These are phyloP conservation scores for Neoascia interrupta DNA, from an alignment of 2,888 invertebrate species.

Conservation along the genomic window DNA sequence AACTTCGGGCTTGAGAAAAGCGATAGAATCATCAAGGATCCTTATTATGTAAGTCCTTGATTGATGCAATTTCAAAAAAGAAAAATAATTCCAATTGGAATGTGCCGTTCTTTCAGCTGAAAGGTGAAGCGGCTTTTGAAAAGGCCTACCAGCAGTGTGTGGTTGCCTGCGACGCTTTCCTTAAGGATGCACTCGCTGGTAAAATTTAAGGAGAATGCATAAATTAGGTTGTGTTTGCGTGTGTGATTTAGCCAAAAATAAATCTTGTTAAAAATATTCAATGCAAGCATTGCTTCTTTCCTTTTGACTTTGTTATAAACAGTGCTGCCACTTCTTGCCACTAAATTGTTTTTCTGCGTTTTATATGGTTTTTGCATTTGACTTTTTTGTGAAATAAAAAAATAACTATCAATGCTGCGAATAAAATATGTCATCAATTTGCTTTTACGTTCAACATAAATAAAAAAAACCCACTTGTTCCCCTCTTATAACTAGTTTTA, in stretches of 20 bases:
- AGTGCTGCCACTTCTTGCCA: too few species aligned
- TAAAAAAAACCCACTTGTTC: too few species aligned
- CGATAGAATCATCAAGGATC: conserved; percentile 91
- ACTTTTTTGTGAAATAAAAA: not conserved
- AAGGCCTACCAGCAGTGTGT: conserved; percentile 88
- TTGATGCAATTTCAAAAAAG: not conserved
- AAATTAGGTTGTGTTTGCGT: conserved; percentile 11
- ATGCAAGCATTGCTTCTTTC: not conserved
- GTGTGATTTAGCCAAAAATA: conserved; percentile 42
- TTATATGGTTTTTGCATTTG: not conserved
- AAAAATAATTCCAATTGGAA: not conserved
- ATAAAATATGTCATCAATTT: too few species aligned
- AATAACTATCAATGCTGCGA: too few species aligned
- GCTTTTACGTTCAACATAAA: too few species aligned
- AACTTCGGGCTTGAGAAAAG: conserved; percentile 90
- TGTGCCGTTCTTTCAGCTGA: conserved; percentile 81
- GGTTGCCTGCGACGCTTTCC: conserved; percentile 84
- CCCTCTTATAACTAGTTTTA: too few species aligned
- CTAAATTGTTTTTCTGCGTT: not conserved
- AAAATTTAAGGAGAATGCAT: conserved; percentile 65
- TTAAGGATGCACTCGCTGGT: conserved; percentile 78
- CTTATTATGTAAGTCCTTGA: conserved; percentile 88
- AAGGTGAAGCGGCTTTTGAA: conserved; percentile 85
- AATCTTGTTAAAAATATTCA: not conserved
- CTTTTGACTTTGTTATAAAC: too few species aligned